Evolutionary conservation across 2,113 vertebrate genomes (phyloP), one percentile per base, ranked within the genome.

Genomic region (Ceratotherium simum): DNA sequence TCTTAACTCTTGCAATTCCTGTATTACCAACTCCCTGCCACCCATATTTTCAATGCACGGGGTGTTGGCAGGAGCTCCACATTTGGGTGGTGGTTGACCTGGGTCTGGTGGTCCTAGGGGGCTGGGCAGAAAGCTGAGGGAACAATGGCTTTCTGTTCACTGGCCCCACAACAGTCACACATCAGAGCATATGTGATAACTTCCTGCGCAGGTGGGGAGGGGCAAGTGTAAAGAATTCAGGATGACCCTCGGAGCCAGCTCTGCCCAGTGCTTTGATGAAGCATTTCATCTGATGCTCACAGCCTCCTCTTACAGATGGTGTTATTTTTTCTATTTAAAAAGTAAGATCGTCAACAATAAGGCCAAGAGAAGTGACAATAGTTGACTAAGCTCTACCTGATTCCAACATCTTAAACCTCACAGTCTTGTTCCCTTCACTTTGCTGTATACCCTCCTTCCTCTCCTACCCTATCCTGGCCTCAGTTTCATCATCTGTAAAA

Each of bases 1-100:
- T 70, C 65, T 95, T 96, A 95, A 88, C 72, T 95, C 88, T 91
- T 97, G 51, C 5, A n/a, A 14, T 70, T 84, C 90, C 62, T 48
- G 13, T 39, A 42, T 79, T 58, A 70, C 23, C 20, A 60, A 3
- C 3, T n/a, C 31, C 54, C 33, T 36, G 18, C 29, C n/a, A 16
- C 36, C 27, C 29, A 17, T n/a, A 29, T 48, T 60, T 67, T 62
- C 33, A 81, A n/a, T 46, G 42, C 21, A 9, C 11, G 14, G 14
- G 10, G 27, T 46, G 25, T 62, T 51, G 46, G 23, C 48, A 51
- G 5, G 6, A 93, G 64, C 70, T 84, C 56, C 33, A 54, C 0
- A 0, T 46, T 56, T 67, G 33, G 58, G 72, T 20, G 16, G 1
- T 31, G 31, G 23, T 58, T 65, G 70, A 23, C 60, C 42, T 64